A percentile compares a stretch with the other conserved stretches of the same genome.
Evolutionary conservation across 2,888 invertebrate genomes (phyloP).

Genomic region (Drosophila bunnanda): DNA sequence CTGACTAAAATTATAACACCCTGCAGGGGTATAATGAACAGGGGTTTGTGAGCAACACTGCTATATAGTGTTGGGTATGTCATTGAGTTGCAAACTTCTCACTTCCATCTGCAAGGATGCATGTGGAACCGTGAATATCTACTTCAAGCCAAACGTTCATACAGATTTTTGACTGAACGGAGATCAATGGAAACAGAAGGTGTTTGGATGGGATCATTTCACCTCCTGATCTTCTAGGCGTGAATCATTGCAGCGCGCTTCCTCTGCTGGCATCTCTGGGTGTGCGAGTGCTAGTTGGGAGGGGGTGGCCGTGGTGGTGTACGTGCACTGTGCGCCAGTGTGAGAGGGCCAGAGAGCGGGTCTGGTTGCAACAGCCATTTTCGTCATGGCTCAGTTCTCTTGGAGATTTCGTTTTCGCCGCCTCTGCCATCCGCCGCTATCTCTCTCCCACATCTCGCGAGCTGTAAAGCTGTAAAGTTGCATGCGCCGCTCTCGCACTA

Average conservation of each 20-base stretch:
- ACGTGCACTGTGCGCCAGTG: slow-evolving; percentile 13
- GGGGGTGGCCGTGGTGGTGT: slow-evolving; percentile 5
- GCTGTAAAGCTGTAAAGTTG: slow-evolving; percentile 64
- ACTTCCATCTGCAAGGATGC: no score
- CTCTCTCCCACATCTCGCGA: slow-evolving; percentile 40
- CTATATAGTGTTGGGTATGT: no score
- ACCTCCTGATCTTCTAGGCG: background rate
- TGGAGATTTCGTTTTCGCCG: slow-evolving; percentile 47
- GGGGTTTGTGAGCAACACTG: no score
- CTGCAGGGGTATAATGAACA: no score
- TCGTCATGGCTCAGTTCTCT: slow-evolving; percentile 50
- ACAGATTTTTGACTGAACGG: no score
- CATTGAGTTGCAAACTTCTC: no score
- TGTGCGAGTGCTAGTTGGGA: background rate
- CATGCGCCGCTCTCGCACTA: slow-evolving; percentile 61
- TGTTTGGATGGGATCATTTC: slow-evolving; percentile 1
- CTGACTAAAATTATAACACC: no score
- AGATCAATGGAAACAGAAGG: background rate
- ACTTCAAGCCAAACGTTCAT: no score
- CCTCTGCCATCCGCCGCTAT: slow-evolving; percentile 13
- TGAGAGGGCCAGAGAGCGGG: slow-evolving; percentile 23
- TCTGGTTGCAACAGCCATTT: slow-evolving; percentile 44
- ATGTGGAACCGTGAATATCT: no score
- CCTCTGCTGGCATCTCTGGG: slow-evolving; percentile 6
- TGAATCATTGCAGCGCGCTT: slow-evolving; percentile 16